Base-by-base conservation (phyloP, 1,140 invertebrate species). In the Danaus melanippus region DNA sequence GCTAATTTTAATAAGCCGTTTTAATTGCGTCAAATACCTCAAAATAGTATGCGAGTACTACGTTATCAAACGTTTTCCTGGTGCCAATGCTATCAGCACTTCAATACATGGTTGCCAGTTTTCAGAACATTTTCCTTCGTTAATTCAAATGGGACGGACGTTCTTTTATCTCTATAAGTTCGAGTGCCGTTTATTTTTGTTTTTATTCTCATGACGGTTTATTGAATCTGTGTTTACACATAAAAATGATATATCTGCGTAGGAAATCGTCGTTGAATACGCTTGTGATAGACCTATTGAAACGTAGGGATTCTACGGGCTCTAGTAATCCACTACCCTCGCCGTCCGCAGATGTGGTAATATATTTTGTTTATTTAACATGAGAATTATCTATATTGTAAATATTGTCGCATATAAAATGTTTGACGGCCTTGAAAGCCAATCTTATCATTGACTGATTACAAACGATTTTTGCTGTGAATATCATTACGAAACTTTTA, bases 371-470 rank as follows among this genome's bases (percentile, higher is more conserved):
- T 60, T 59, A 12, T 56, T 57, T 50, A 50, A 44, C 44, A 42
- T 51, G 15, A 17, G 39, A 46, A 48, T 53, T 46, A 12, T 51
- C 42, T 44, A 48, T 58, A 42, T 62, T 63, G 62, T 67, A 66
- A 70, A 67, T 64, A 70, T 66, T 69, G 60, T 51, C 51, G 56
- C 54, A 62, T 58, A 64, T 51, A 61, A 69, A 46, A 62, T 62
- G 58, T 60, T 57, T 56, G 43, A 48, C 66, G 69, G 59, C 76
- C 76, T 82, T 82, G 75, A 74, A 69, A 46, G 60, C 65, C 64
- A 74, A 80, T 73, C 71, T 82, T 78, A 82, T 82, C 79, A 67
- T 49, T 62, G 59, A 69, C 66, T 72, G 76, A 79, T 78, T 79
- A 71, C 70, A 53, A 63, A 69, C 65, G 64, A 66, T 71, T 74